Conservation (phyloP, 2,888 invertebrate genomes). For the Mactromeris polynyma region DNA sequence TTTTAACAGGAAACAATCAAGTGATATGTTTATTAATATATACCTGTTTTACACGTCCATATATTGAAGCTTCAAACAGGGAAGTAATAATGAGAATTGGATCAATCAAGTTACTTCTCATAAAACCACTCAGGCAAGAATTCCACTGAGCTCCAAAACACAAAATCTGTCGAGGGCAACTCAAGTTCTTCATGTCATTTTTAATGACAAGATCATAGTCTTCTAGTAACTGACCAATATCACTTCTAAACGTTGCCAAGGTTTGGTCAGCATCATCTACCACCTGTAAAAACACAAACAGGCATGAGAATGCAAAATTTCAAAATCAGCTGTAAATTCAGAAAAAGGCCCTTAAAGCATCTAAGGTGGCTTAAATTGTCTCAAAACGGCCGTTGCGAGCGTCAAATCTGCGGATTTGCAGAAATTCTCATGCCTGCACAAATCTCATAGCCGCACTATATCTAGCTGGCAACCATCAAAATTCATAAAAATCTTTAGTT, state of each 20-base stretch:
- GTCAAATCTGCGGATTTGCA: no score
- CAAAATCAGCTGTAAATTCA: no score
- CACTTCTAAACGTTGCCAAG: conserved; percentile 88
- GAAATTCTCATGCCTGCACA: no score
- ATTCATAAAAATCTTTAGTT: no score
- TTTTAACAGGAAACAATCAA: not conserved
- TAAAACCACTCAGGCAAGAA: conserved; percentile 89
- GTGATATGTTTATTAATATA: not conserved
- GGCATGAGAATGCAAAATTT: no score
- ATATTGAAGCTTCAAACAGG: conserved; percentile 92
- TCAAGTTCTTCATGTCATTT: conserved; percentile 58
- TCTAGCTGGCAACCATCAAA: no score
- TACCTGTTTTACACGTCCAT: conserved; percentile 88
- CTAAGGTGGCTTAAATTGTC: no score
- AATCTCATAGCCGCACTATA: no score
- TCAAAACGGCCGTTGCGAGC: no score
- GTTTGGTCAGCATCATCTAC: conserved; percentile 90
- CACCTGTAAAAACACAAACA: conserved; percentile 15
- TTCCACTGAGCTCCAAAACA: conserved; percentile 90
- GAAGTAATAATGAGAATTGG: conserved; percentile 92
- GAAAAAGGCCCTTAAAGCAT: no score
- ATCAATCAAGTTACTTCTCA: conserved; percentile 88
- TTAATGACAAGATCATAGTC: conserved; percentile 61
- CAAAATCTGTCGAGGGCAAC: conserved; percentile 81
- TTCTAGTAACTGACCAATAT: conserved; percentile 70